phyloP scores from a whole-genome alignment of 2,797 vertebrate genomes.

The Lithobates sylvaticus region DNA sequence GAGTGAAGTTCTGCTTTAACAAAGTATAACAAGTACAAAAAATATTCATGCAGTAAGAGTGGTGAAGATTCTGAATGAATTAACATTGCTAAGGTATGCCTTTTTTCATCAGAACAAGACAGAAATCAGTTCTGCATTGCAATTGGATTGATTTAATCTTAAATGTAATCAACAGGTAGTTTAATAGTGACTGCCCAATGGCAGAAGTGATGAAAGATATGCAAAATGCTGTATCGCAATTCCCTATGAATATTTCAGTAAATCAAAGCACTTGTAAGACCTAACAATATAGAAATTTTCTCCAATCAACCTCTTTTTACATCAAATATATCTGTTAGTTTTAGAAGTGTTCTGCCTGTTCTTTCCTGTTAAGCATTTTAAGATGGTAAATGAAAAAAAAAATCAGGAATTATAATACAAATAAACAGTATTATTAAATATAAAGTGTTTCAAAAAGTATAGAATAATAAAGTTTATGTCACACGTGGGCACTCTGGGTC shows the following conservation, averaged over 20 bases:
- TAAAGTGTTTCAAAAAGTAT: too few relatives aligned
- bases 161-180: constrained; percentile 51
- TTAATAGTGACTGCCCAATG: constrained; percentile 40
- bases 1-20: too few relatives aligned
- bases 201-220: constrained; percentile 39
- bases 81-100: constrained; percentile 30
- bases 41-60: background rate
- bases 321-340: constrained; percentile 3
- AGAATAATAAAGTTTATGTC: too few relatives aligned
- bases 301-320: constrained; percentile 25
- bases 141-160: constrained; percentile 30
- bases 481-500: too few relatives aligned
- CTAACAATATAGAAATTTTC: constrained; percentile 6
- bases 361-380: background rate
- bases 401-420: background rate
- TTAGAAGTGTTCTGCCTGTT: background rate
- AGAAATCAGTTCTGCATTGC: constrained; percentile 16
- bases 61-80: background rate
- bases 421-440: background rate
- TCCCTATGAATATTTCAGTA: constrained; percentile 19
- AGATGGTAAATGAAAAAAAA: background rate
- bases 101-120: constrained; percentile 19
- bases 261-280: constrained; percentile 23
- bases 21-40: background rate
- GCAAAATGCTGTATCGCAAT: constrained; percentile 31